Evolutionary conservation across 2,888 invertebrate species (phyloP), one percentile per base, ranked within the genome.

Genomic region (Prosopocoilus inquinatus): DNA sequence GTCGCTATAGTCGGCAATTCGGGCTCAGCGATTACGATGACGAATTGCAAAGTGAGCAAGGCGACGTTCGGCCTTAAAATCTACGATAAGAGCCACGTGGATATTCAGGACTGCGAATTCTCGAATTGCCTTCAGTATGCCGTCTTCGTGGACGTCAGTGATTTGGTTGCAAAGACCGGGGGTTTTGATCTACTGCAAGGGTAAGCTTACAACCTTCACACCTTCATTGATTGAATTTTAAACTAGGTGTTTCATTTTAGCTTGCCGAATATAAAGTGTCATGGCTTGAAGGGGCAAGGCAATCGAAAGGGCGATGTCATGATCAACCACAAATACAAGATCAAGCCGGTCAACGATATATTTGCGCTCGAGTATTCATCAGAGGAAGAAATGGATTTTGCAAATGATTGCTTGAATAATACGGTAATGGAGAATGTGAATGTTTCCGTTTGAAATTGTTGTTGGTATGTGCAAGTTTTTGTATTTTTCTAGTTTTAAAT

Each of bases 1-100:
- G 80, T 79, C n/a, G 82, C 80, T 2, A 68, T 84, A 44, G 77
- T 79, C 15, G 70, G 76, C 56, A 79, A 74, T 73, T 78, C 72
- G 44, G 64, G 66, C 59, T 77, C 75, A 41, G 73, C 64, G 59
- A 74, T 77, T 66, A 73, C 63, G 34, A 70, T 67, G 65, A 75
- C 67, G 70, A 67, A 72, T 66, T 63, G 64, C 50, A 58, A 67
- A 55, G 67, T 80, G 62, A 63, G 64, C 57, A 55, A 74, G 64
- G 69, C 75, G 43, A 66, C 69, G 59, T 63, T 66, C 45, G 75
- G 74, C 9, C 67, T 80, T 9, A 75, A 79, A 67, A 63, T 83
- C 3, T 74, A 77, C 46, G 79, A 83, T 55, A 73, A 78, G 46
- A 75, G 77, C 16, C 66, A 59, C 46, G 61, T 80, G 12, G 67